Evolutionary conservation across 2,113 vertebrate species (phyloP).

Genomic region (Festucalex cinctus): DNA sequence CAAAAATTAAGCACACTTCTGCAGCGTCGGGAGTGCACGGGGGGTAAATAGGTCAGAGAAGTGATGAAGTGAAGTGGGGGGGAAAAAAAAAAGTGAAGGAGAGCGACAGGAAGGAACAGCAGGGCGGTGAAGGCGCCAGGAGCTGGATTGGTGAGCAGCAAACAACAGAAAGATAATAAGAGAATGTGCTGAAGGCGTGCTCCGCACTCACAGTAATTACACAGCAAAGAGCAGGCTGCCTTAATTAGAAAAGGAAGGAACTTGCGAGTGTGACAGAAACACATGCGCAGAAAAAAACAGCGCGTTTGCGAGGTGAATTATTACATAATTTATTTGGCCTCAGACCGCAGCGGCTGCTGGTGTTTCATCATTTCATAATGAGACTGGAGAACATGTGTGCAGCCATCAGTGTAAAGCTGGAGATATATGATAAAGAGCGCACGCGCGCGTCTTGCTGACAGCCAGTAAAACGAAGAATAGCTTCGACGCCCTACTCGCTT

Average conservation of each 20-base stretch:
- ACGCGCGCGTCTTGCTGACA: background rate
- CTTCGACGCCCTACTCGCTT: slow-evolving; percentile 1
- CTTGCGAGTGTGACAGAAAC: slow-evolving; percentile 18
- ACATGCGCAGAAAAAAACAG: slow-evolving; percentile 22
- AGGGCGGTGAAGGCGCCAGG: slow-evolving; percentile 38
- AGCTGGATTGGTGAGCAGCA: slow-evolving; percentile 40
- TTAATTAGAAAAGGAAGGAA: slow-evolving; percentile 51
- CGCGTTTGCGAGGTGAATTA: slow-evolving; percentile 40
- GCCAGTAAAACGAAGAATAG: background rate
- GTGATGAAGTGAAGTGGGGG: slow-evolving; percentile 6
- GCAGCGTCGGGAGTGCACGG: background rate
- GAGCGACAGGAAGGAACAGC: slow-evolving; percentile 40
- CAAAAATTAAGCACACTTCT: slow-evolving; percentile 29
- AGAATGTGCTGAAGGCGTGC: slow-evolving; percentile 50
- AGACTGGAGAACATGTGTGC: slow-evolving; percentile 19
- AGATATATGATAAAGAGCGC: background rate
- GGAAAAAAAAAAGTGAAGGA: slow-evolving; percentile 15
- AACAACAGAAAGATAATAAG: slow-evolving; percentile 56
- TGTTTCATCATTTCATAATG: slow-evolving; percentile 38
- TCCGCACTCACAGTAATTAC: slow-evolving; percentile 48
- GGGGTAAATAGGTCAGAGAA: slow-evolving; percentile 30
- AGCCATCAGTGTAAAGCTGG: background rate
- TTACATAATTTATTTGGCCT: slow-evolving; percentile 42
- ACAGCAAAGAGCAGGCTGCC: slow-evolving; percentile 43
- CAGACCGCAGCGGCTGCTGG: slow-evolving; percentile 32